phyloP scores from a whole-genome alignment of 2,888 invertebrate species.

The Melanargia galathea region DNA sequence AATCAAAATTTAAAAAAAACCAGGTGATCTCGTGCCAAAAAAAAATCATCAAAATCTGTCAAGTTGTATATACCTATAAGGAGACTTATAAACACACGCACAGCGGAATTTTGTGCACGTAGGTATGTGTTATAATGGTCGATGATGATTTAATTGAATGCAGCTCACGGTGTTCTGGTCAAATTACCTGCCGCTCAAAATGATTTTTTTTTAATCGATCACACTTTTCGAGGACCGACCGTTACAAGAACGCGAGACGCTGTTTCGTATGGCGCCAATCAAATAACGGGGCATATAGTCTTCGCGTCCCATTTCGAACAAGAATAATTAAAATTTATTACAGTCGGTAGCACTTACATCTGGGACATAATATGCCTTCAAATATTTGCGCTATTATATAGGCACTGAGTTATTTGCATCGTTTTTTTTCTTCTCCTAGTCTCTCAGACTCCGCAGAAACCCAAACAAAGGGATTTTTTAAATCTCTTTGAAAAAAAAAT shows the following conservation, averaged over 20 bases:
- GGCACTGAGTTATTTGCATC: conserved; percentile 5
- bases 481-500: too few species aligned
- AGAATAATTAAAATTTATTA: conserved; percentile 27
- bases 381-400: conserved; percentile 10
- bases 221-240: conserved; percentile 40
- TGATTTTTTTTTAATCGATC: background rate
- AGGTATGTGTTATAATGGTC: too few species aligned
- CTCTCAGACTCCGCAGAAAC: too few species aligned
- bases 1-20: too few species aligned
- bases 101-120: too few species aligned
- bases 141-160: conserved; percentile 13
- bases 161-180: conserved; percentile 16
- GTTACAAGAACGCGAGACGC: conserved; percentile 40
- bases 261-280: conserved; percentile 41
- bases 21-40: too few species aligned
- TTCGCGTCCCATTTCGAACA: conserved; percentile 27
- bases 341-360: conserved; percentile 20
- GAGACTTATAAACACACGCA: too few species aligned
- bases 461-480: too few species aligned
- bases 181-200: conserved; percentile 9
- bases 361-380: background rate
- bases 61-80: too few species aligned
- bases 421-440: background rate
- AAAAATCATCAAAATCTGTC: too few species aligned
- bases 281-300: conserved; percentile 38